A percentile compares a stretch with the other conserved stretches of the same genome.
phyloP scores from a whole-genome alignment of 2,797 vertebrate species.

The Urosaurus nigricauda region DNA sequence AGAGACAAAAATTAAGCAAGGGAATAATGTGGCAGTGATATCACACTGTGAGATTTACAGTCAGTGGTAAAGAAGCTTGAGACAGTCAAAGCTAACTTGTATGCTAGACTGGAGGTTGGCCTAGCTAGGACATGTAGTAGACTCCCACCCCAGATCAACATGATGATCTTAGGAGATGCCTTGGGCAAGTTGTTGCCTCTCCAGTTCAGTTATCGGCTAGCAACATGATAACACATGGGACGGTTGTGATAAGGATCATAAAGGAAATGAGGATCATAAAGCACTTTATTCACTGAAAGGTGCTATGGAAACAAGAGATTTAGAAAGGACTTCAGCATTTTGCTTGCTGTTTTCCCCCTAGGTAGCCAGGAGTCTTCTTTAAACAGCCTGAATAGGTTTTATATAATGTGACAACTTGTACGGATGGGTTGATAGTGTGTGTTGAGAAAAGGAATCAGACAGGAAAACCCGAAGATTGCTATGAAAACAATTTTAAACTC shows the following conservation, averaged over 20 bases:
- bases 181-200: neutral
- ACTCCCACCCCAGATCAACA: neutral
- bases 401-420: neutral
- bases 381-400: neutral
- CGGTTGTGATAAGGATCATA: constrained; percentile 1
- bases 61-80: neutral
- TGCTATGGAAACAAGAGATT: neutral
- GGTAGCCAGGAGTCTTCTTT: neutral
- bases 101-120: neutral
- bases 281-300: constrained; percentile 5
- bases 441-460: neutral
- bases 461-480: neutral
- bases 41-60: neutral
- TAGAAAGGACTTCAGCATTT: neutral
- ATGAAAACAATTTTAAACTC: constrained; percentile 8
- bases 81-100: neutral
- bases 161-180: neutral
- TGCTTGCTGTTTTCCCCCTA: neutral
- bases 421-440: neutral
- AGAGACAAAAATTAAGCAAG: neutral
- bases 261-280: neutral
- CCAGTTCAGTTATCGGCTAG: neutral
- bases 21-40: neutral
- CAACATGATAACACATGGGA: neutral
- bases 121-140: neutral